These are phyloP conservation scores for Aplysina aerophoba DNA, from an alignment of 37 sponge, comb jelly and placozoan genomes.

Conservation along the genomic window DNA sequence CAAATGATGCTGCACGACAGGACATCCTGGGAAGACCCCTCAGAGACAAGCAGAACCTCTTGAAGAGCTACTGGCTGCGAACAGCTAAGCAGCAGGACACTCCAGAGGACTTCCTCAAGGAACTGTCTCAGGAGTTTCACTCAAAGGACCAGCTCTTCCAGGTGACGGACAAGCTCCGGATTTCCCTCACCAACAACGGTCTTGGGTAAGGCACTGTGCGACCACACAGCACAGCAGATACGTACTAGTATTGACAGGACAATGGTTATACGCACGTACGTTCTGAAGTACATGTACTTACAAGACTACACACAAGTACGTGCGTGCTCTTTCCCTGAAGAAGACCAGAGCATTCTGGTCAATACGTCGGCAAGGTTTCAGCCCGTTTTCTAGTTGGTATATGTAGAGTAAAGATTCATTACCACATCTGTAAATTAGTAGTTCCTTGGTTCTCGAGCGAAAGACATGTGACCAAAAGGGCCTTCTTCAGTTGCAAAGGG, in stretches of 20 bases:
- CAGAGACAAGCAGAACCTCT: conserved; percentile 70
- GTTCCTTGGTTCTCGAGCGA: too few species aligned
- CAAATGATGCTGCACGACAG: conserved; percentile 69
- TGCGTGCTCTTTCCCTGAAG: too few species aligned
- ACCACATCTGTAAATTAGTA: too few species aligned
- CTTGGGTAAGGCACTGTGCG: conserved; percentile 55
- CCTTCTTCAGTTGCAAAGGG: too few species aligned
- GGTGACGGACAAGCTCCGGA: conserved; percentile 69
- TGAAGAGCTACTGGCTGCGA: conserved; percentile 67
- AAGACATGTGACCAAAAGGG: too few species aligned
- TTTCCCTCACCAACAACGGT: conserved; percentile 85
- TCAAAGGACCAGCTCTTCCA: conserved; percentile 28
- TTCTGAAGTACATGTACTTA: too few species aligned
- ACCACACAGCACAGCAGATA: background rate
- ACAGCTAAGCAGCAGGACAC: conserved; percentile 32
- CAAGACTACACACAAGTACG: too few species aligned
- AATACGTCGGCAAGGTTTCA: too few species aligned
- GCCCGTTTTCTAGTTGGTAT: too few species aligned
- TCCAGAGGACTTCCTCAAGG: conserved; percentile 77
- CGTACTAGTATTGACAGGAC: background rate
- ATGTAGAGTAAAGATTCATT: too few species aligned
- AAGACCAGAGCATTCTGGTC: too few species aligned
- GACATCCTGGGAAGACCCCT: conserved; percentile 77
- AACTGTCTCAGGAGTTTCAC: conserved; percentile 46
- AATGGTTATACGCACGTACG: background rate